Evolutionary conservation across 2,113 vertebrate genomes (phyloP), one percentile per base, ranked within the genome.

Genomic region (Pterophyllum scalare): DNA sequence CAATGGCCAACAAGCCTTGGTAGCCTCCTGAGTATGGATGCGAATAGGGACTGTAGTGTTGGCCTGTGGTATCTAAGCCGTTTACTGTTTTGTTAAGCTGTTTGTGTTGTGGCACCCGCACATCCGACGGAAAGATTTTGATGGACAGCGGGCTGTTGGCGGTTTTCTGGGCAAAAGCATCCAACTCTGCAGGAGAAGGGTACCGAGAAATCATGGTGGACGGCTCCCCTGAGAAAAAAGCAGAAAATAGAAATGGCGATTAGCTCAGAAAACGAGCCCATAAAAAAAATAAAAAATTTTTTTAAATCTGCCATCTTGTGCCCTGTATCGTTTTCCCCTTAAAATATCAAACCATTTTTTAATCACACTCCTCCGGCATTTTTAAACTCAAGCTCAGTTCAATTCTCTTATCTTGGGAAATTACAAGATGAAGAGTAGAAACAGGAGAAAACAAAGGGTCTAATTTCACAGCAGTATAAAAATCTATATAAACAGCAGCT

Each of bases 71-170:
- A 95, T 99, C 98, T 6, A 98, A 96, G 88, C 98, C 98, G 0
- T 99, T 99, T 87, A 99, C 95, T 0, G 97, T 99, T 94, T 97
- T 96, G 95, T 96, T 95, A 46, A 99, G 96, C 94, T 99, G 98
- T 93, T 98, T 99, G 95, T 99, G 98, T 92, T 99, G 98, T 0
- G 98, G 98, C 88, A 99, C 98, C 17, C 98, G 97, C 86, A 99
- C 95, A 86, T 98, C 98, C 83, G 96, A 96, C 61, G 97, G 98
- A 93, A 99, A 99, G 95, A 99, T 99, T 96, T 98, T 99, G 96
- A 99, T 98, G 95, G 97, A 97, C 87, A 99, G 95, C 0, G 98
- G 98, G 92, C 93, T 97, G 95, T 97, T 97, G 85, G 97, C 97
- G 49, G 97, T 98, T 93, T 97, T 98, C 96, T 98, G 98, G 3